phyloP scores from a whole-genome alignment of 2,113 vertebrate species.

The Condylura cristata region DNA sequence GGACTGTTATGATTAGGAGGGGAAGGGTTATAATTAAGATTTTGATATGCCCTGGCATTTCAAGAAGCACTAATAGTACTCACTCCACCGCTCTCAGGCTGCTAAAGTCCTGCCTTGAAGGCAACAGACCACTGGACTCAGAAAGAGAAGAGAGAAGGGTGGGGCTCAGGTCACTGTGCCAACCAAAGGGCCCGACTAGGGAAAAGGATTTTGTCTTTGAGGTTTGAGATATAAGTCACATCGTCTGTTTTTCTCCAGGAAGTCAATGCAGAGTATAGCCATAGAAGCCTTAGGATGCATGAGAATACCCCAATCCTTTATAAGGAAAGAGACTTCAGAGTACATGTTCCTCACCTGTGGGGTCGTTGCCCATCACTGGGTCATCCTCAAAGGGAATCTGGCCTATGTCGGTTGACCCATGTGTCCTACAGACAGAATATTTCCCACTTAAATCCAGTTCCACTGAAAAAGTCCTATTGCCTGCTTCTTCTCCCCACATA shows the following conservation, averaged over 20 bases:
- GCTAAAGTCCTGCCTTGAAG: slow-evolving; percentile 50
- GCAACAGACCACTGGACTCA: not conserved
- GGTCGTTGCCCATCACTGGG: not conserved
- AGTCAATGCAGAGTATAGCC: not conserved
- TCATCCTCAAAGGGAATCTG: slow-evolving; percentile 9
- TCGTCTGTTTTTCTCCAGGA: not conserved
- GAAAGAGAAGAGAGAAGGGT: accelerated
- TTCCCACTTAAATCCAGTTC: not conserved
- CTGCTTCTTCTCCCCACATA: not conserved
- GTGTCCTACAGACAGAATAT: not conserved
- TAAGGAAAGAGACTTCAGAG: not conserved
- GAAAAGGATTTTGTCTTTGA: not conserved
- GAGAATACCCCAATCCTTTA: not conserved
- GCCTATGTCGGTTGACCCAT: not conserved
- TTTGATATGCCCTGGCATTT: not conserved
- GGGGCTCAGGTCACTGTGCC: not conserved
- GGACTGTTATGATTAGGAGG: not conserved
- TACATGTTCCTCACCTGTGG: no score
- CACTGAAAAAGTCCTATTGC: not conserved
- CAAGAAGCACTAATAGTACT: not conserved
- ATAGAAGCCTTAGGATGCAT: not conserved
- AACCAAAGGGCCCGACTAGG: not conserved
- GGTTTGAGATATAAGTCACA: not conserved
- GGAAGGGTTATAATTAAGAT: slow-evolving; percentile 39
- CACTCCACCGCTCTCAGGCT: not conserved